Evolutionary conservation across 2,888 invertebrate genomes (phyloP).

Genomic region (Dicyrtomina minuta): DNA sequence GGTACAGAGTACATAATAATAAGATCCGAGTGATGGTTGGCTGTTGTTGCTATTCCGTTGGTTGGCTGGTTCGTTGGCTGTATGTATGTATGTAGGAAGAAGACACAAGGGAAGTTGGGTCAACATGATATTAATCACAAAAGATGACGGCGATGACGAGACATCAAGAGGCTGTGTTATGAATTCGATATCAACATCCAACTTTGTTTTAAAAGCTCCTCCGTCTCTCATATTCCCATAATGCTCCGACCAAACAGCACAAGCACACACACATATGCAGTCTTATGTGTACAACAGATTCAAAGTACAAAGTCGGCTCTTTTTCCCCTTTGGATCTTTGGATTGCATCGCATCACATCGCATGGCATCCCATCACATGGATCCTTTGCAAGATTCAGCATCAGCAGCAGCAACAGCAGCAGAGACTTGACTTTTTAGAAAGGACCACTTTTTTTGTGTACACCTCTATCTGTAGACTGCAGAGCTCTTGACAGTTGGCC

Average conservation of each 20-base stretch:
- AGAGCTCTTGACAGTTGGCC: no score
- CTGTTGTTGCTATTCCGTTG: not conserved
- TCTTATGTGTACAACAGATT: no score
- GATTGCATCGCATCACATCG: not conserved
- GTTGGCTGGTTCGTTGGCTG: not conserved
- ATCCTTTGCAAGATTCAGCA: no score
- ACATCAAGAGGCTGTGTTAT: constrained; percentile 33
- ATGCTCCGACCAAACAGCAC: no score
- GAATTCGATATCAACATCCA: constrained; percentile 35
- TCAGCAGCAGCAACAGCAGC: no score
- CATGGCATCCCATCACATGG: no score
- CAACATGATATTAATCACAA: constrained; percentile 36
- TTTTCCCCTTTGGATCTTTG: constrained; percentile 1
- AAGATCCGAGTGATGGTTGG: not conserved
- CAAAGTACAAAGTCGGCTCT: constrained; percentile 23
- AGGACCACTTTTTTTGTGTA: not conserved
- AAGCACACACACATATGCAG: no score
- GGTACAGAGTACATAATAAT: not conserved
- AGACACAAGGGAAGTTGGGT: constrained; percentile 32
- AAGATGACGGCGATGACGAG: constrained; percentile 35
- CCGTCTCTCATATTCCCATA: not conserved
- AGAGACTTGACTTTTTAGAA: not conserved
- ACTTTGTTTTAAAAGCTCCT: constrained; percentile 32
- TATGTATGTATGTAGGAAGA: not conserved
- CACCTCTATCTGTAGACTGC: not conserved